These are phyloP conservation scores for Amiota minor DNA, from an alignment of 2,888 invertebrate species.

Conservation along the genomic window DNA sequence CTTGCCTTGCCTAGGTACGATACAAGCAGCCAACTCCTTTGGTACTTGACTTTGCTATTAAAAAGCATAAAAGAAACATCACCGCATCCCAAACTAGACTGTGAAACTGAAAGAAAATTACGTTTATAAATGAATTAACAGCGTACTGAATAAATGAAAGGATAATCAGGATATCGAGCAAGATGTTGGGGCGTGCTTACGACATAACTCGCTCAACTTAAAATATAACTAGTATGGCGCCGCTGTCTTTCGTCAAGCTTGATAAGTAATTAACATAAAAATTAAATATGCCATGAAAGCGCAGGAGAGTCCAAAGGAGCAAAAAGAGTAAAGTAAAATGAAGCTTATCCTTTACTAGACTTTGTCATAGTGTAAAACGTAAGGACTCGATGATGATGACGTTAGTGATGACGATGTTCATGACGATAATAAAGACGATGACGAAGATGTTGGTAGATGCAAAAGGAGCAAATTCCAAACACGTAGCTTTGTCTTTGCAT, in stretches of 20 bases:
- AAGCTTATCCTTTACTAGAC: conserved; percentile 23
- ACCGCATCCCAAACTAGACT: neutral
- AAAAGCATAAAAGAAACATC: conserved; percentile 6
- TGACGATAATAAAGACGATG: neutral
- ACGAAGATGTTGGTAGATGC: neutral
- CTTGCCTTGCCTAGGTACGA: conserved; percentile 20
- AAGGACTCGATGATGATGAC: no score
- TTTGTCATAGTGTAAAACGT: no score
- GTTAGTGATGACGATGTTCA: no score
- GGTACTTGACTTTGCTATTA: neutral
- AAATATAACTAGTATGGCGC: conserved; percentile 44
- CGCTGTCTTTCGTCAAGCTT: neutral
- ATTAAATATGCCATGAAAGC: conserved; percentile 38
- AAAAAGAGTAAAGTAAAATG: no score
- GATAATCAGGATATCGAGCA: conserved; percentile 67
- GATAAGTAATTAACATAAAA: conserved; percentile 62
- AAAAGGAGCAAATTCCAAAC: neutral
- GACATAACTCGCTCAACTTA: conserved; percentile 28
- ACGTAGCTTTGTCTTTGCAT: conserved; percentile 2
- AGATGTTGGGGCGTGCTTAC: neutral
- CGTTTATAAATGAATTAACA: conserved; percentile 71
- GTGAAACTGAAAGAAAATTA: conserved; percentile 40
- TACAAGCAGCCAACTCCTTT: conserved; percentile 30
- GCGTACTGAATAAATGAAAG: conserved; percentile 70
- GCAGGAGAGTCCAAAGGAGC: neutral